These are phyloP conservation scores for Gisinianus flammeolus DNA, from an alignment of 2,888 invertebrate species.

Conservation along the genomic window DNA sequence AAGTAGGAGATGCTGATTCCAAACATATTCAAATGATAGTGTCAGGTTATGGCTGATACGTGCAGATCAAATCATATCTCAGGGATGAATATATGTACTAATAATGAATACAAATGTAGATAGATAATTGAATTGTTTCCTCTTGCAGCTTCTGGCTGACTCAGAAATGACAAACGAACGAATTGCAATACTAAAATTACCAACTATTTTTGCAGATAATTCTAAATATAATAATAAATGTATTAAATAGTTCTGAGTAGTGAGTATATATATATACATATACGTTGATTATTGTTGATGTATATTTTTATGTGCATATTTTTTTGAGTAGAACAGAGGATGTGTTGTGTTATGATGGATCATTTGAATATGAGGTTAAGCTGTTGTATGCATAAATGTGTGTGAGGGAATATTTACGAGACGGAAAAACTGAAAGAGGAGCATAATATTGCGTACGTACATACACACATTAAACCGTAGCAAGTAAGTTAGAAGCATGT, in stretches of 20 bases:
- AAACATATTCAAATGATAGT: too few relatives aligned
- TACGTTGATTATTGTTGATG: background rate
- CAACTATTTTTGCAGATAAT: too few relatives aligned
- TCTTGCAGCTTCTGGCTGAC: too few relatives aligned
- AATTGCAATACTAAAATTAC: too few relatives aligned
- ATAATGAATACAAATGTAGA: too few relatives aligned
- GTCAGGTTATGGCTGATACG: background rate
- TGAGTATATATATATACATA: background rate
- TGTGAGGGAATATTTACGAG: background rate
- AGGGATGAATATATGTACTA: background rate
- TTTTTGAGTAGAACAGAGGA: background rate
- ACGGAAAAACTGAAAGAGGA: background rate
- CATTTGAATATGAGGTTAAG: slow-evolving; percentile 25
- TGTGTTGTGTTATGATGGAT: too few relatives aligned
- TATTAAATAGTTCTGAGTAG: too few relatives aligned
- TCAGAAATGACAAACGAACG: too few relatives aligned
- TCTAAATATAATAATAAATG: too few relatives aligned
- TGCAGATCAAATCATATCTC: background rate
- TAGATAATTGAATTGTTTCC: background rate
- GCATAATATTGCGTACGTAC: background rate
- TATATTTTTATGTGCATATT: background rate
- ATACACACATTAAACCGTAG: too few relatives aligned
- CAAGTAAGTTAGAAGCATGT: background rate
- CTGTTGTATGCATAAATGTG: background rate
- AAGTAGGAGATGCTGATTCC: background rate